Percentiles rank a stretch among this genome's conserved stretches.
Conservation (phyloP, 1,140 invertebrate species). For the Luehdorfia chinensis region DNA sequence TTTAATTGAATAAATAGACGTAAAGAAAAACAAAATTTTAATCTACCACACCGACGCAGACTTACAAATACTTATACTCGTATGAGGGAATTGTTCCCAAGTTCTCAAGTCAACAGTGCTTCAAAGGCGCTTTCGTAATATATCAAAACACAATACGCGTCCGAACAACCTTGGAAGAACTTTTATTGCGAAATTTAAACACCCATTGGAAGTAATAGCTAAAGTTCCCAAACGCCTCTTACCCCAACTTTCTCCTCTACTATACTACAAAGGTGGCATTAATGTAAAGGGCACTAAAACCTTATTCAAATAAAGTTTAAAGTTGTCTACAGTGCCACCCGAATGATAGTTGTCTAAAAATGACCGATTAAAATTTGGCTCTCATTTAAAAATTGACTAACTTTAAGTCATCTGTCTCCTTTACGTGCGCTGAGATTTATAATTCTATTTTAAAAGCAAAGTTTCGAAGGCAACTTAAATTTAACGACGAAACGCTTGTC, state of each 20-base stretch:
- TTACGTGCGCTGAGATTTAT: not conserved
- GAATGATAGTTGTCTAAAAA: slow-evolving; percentile 2
- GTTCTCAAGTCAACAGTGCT: too few species aligned
- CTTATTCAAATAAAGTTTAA: slow-evolving; percentile 1
- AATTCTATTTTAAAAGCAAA: not conserved
- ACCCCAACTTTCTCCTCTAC: not conserved
- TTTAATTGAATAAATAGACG: too few species aligned
- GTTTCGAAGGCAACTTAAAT: not conserved
- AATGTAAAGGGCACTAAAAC: slow-evolving; percentile 4
- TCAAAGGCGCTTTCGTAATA: too few species aligned
- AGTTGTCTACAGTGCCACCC: not conserved
- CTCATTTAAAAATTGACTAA: slow-evolving; percentile 1
- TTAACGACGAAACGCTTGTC: slow-evolving; percentile 1
- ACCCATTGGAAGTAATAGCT: slow-evolving; percentile 15
- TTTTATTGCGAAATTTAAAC: slow-evolving; percentile 17
- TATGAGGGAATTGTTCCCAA: too few species aligned
- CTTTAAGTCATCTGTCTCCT: not conserved
- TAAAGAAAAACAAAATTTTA: too few species aligned
- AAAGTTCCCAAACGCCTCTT: slow-evolving; percentile 14
- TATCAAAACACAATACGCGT: slow-evolving; percentile 17
- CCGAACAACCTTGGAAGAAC: slow-evolving; percentile 16
- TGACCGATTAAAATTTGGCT: not conserved
- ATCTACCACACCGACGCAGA: too few species aligned
- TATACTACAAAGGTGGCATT: not conserved
- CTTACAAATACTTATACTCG: too few species aligned